These are phyloP conservation scores for Phengaris arion DNA, from an alignment of 2,888 invertebrate genomes.

Conservation along the genomic window DNA sequence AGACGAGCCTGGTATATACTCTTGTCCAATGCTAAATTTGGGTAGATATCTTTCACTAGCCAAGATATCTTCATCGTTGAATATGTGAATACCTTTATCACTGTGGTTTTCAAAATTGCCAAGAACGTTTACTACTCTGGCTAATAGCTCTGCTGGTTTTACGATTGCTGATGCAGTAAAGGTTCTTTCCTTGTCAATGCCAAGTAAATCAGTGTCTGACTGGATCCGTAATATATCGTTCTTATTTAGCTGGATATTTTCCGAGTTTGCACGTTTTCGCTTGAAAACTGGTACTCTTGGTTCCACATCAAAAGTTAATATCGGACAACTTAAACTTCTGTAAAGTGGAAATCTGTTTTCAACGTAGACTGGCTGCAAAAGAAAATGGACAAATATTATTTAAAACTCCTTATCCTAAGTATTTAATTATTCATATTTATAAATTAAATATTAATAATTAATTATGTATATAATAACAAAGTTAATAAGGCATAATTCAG, in stretches of 20 bases:
- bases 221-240: conserved; percentile 81
- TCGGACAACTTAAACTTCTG: conserved; percentile 85
- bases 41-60: conserved; percentile 81
- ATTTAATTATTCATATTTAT: too few species aligned
- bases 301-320: conserved; percentile 82
- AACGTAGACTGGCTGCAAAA: conserved; percentile 87
- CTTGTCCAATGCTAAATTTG: conserved; percentile 78
- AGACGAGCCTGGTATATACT: conserved; percentile 59
- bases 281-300: conserved; percentile 69
- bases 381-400: neutral
- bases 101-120: conserved; percentile 79
- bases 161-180: conserved; percentile 85
- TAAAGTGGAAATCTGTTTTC: conserved; percentile 72
- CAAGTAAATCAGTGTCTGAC: conserved; percentile 88
- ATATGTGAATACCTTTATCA: conserved; percentile 82
- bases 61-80: conserved; percentile 86
- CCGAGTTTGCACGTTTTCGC: conserved; percentile 83
- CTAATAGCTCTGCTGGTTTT: conserved; percentile 86
- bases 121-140: conserved; percentile 87
- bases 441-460: too few species aligned
- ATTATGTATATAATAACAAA: too few species aligned
- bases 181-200: conserved; percentile 88
- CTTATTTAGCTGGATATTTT: conserved; percentile 76
- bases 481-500: too few species aligned
- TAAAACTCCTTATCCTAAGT: neutral